Evolutionary conservation across 2,797 vertebrate genomes (phyloP).

Genomic region (Mycteria americana): DNA sequence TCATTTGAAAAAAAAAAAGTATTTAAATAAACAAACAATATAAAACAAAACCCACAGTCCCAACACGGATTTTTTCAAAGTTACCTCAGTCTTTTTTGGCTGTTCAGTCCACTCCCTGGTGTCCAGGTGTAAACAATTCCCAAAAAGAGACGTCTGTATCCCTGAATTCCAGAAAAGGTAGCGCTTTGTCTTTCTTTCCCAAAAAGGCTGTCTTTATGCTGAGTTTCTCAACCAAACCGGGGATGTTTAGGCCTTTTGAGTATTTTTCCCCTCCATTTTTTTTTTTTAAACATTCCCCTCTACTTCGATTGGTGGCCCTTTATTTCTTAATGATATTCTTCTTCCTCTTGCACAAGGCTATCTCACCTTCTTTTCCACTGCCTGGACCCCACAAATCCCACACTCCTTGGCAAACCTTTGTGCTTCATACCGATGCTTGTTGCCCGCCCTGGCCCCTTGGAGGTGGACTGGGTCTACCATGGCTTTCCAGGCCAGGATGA

Average conservation of each 20-base stretch:
- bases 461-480: background rate
- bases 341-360: background rate
- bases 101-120: slow-evolving; percentile 34
- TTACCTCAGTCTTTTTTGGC: slow-evolving; percentile 66
- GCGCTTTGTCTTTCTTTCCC: slow-evolving; percentile 46
- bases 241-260: slow-evolving; percentile 24
- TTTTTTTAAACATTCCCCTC: background rate
- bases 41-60: slow-evolving; percentile 61
- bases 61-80: slow-evolving; percentile 33
- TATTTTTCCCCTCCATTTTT: background rate
- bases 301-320: background rate
- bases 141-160: slow-evolving; percentile 57
- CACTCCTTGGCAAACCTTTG: background rate
- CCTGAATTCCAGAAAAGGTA: slow-evolving; percentile 53
- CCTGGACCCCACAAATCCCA: background rate
- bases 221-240: background rate
- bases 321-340: background rate
- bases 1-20: slow-evolving; percentile 5
- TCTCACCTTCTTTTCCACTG: background rate
- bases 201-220: slow-evolving; percentile 31
- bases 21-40: slow-evolving; percentile 66
- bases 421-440: fast-evolving
- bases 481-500: background rate
- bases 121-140: slow-evolving; percentile 69
- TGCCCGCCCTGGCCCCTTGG: background rate